Evolutionary conservation across 1,140 invertebrate genomes (phyloP), one percentile per base, ranked within the genome.

Genomic region (Trichonephila inaurata): DNA sequence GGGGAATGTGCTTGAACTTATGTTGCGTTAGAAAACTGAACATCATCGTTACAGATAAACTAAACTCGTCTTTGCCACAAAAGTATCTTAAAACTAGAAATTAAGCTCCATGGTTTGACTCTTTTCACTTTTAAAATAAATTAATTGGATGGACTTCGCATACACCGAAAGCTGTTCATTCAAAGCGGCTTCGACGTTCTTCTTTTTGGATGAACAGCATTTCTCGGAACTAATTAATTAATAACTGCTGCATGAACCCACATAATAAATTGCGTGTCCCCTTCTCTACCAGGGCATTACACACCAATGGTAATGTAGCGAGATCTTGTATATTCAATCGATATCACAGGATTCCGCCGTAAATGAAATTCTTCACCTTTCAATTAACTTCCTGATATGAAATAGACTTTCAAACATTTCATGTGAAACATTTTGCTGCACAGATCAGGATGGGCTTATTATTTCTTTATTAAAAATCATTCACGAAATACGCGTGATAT

Each of bases 151-250:
- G 2, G 82, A 51, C 82, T 60, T 8, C 40, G 21, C 24, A n/a
- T 83, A 19, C 21, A 21, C 16, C 19, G 4, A 60, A 83, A 24
- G 8, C 19, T n/a, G 28, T 4, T 83, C 44, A 51, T 24, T 51
- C 82, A 83, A 83, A 83, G 82, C 44, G 72, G 72, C 72, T 77
- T 77, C 72, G 62, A 64, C 21, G 21, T 64, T 83, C 44, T 83
- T 60, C n/a, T 60, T 83, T 58, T 58, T 21, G 82, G 44, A n/a
- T n/a, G 7, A 83, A 21, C 33, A 28, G 28, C 44, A 83, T 51
- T 83, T 83, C 82, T 83, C 82, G 12, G 44, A 83, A 83, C 82
- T 83, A 83, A 83, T 83, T 83, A 83, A 83, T 83, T 83, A 83
- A 83, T 83, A 83, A 83, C 82, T 83, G 51, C 28, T 58, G 82